These are phyloP conservation scores for Drosophila melanica DNA, from an alignment of 1,140 invertebrate species.

Conservation along the genomic window DNA sequence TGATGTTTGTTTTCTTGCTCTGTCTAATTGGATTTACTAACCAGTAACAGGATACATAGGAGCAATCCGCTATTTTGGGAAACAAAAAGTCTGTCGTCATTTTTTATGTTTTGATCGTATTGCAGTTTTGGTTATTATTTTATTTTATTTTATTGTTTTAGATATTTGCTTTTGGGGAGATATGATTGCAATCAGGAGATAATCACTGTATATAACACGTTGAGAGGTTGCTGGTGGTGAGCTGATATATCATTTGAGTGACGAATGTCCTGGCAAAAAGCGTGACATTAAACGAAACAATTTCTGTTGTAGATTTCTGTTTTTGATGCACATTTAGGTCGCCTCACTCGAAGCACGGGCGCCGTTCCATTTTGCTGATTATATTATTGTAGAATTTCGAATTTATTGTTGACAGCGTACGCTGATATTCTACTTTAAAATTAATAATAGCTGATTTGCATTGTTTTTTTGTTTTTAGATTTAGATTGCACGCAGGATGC, in stretches of 20 bases:
- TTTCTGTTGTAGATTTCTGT: background rate
- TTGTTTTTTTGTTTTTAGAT: slow-evolving; percentile 11
- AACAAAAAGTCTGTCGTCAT: slow-evolving; percentile 84
- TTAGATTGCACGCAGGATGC: slow-evolving; percentile 1
- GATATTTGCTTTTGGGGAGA: slow-evolving; percentile 4
- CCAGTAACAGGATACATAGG: slow-evolving; percentile 89
- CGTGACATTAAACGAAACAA: slow-evolving; percentile 4
- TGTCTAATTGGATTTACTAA: slow-evolving; percentile 75
- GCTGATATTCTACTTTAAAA: background rate
- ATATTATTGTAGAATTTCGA: background rate
- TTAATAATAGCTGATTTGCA: slow-evolving; percentile 4
- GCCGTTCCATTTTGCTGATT: slow-evolving; percentile 39
- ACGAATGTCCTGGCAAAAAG: slow-evolving; percentile 26
- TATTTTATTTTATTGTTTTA: slow-evolving; percentile 7
- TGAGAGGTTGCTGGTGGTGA: slow-evolving; percentile 20
- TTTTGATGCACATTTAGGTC: background rate
- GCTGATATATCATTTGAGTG: slow-evolving; percentile 26
- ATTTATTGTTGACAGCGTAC: background rate
- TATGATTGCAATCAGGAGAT: background rate
- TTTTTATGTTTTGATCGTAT: slow-evolving; percentile 38
- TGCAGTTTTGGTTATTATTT: background rate
- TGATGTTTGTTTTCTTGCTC: too few species aligned
- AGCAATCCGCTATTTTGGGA: slow-evolving; percentile 87
- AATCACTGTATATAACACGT: slow-evolving; percentile 2
- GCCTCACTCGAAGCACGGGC: slow-evolving; percentile 3